A percentile compares a stretch with the other conserved stretches of the same genome.
These are phyloP conservation scores for Rhimphoctona megacephalus DNA, from an alignment of 2,888 invertebrate genomes.

Conservation along the genomic window DNA sequence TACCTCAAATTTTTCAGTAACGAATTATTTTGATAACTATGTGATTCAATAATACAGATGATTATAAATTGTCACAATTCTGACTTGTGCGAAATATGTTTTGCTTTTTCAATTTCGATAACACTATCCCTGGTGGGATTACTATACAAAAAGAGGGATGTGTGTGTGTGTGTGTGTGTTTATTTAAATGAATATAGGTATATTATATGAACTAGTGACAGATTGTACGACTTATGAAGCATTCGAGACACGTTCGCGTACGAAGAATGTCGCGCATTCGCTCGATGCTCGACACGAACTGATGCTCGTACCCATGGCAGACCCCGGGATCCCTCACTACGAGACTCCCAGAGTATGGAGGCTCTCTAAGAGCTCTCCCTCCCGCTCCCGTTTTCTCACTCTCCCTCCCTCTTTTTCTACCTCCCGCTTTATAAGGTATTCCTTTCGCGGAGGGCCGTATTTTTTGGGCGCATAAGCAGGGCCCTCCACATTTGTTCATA, in stretches of 20 bases:
- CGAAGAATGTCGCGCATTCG: constrained; percentile 67
- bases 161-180: background rate
- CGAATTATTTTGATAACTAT: background rate
- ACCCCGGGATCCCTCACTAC: constrained; percentile 63
- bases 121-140: background rate
- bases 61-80: background rate
- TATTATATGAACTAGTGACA: constrained; percentile 17
- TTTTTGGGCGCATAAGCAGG: too few relatives aligned
- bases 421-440: constrained; percentile 10
- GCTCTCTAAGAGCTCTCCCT: constrained; percentile 33
- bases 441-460: too few relatives aligned
- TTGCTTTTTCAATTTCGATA: background rate
- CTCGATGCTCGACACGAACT: constrained; percentile 67
- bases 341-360: constrained; percentile 48
- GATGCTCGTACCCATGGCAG: constrained; percentile 46
- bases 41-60: background rate
- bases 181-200: constrained; percentile 10
- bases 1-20: background rate
- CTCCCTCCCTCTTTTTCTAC: background rate
- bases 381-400: constrained; percentile 1
- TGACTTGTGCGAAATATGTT: background rate
- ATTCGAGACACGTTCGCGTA: constrained; percentile 64
- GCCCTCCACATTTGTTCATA: too few relatives aligned
- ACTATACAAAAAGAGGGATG: background rate
- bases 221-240: constrained; percentile 19